A percentile compares a stretch with the other conserved stretches of the same genome.
These are phyloP conservation scores for Noctua pronuba DNA, from an alignment of 2,888 invertebrate genomes.

Conservation along the genomic window DNA sequence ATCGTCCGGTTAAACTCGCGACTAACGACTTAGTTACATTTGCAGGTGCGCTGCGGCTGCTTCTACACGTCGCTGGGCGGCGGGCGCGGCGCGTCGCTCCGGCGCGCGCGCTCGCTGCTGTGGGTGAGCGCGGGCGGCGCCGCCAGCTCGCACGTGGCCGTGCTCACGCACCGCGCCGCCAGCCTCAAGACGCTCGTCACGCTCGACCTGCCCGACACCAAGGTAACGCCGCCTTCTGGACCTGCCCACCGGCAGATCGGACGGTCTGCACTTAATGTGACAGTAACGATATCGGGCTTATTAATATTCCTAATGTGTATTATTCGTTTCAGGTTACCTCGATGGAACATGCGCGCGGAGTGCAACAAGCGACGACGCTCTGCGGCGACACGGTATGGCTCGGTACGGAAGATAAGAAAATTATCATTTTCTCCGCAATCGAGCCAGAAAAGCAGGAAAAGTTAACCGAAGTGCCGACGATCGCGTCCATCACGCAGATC, in stretches of 20 bases:
- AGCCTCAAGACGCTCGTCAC: slow-evolving; percentile 93
- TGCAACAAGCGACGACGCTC: slow-evolving; percentile 87
- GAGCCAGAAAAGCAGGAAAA: slow-evolving; percentile 96
- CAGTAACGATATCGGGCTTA: background rate
- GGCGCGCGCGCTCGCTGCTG: slow-evolving; percentile 94
- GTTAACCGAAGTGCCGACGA: slow-evolving; percentile 92
- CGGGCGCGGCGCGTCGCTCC: slow-evolving; percentile 86
- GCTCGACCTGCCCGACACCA: slow-evolving; percentile 95
- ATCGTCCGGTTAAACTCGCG: background rate
- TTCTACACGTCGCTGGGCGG: slow-evolving; percentile 93
- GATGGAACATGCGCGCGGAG: slow-evolving; percentile 95
- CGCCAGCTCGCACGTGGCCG: slow-evolving; percentile 93
- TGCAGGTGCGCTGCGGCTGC: slow-evolving; percentile 96
- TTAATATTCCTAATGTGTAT: slow-evolving; percentile 2
- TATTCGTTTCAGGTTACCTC: slow-evolving; percentile 91
- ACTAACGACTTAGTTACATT: background rate
- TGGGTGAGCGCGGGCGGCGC: slow-evolving; percentile 97
- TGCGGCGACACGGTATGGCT: slow-evolving; percentile 96
- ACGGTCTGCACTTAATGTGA: background rate
- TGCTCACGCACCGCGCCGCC: slow-evolving; percentile 94
- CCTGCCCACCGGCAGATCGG: background rate
- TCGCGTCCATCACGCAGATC: slow-evolving; percentile 94
- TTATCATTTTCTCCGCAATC: slow-evolving; percentile 95
- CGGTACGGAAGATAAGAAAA: slow-evolving; percentile 95
- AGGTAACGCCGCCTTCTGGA: slow-evolving; percentile 81